Evolutionary conservation across 1,140 invertebrate genomes (phyloP), one percentile per base, ranked within the genome.

Genomic region (Metopolophium dirhodum): DNA sequence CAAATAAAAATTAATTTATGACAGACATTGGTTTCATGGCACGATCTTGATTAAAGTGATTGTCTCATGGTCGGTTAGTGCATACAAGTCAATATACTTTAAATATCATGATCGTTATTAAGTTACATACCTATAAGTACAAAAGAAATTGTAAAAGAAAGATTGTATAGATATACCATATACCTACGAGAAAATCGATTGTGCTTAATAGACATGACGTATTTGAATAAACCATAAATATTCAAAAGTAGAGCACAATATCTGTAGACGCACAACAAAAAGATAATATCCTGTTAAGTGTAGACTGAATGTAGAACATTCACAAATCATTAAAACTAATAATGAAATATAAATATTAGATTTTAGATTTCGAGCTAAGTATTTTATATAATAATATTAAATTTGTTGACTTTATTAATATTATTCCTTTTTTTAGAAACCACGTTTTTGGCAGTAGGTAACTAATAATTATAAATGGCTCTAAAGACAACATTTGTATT

Each of bases 1-100:
- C n/a, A n/a, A 35, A 89, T 89, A 89, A 54, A 89, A 89, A 89
- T 89, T 89, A 89, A 89, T 89, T 89, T 89, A 89, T 89, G 88
- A 23, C 37, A 35, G n/a, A 37, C 49, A 89, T 89, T 89, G 49
- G 35, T 51, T 89, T 89, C n/a, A 89, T 89, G n/a, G 87, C n/a
- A 57, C 35, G 51, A 89, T 89, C 49, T 77, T 89, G 88, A 89
- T 89, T 57, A 89, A 89, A 89, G 88, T 89, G 88, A 89, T 89
- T 89, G 51, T 89, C 18, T 57, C 51, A 89, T 57, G 88, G 88
- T 41, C 88, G 51, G 88, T 41, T 14, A 89, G n/a, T 37, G 51
- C 35, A 89, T 89, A 57, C 20, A 54, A 54, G 88, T 57, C 88
- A 89, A 57, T 89, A 89, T 89, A 89, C 51, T 89, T 89, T 26